Percentiles rank a stretch among this genome's conserved stretches.
Evolutionary conservation across 2,797 vertebrate genomes (phyloP).

Genomic region (Peromyscus nudipes): DNA sequence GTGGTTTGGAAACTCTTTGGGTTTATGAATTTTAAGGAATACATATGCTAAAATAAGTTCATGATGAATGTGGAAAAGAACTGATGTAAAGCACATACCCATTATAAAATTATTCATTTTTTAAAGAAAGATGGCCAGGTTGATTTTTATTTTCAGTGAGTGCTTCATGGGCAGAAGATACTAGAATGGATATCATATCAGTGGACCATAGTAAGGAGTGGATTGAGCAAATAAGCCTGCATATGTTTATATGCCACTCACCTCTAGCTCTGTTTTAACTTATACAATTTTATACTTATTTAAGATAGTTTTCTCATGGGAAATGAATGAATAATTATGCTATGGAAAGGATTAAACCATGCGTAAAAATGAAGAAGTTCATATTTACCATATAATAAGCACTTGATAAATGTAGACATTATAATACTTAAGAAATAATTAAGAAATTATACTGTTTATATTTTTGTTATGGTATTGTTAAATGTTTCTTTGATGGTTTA

Average conservation of each 20-base stretch:
- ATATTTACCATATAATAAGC: not conserved
- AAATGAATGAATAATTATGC: not conserved
- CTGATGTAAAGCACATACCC: conserved; percentile 45
- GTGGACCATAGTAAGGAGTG: not conserved
- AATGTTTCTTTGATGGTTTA: not conserved
- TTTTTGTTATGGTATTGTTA: conserved; percentile 41
- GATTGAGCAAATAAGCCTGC: not conserved
- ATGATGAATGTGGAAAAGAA: conserved; percentile 55
- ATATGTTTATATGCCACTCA: not conserved
- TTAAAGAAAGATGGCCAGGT: conserved; percentile 58
- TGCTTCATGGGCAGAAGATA: conserved; percentile 18
- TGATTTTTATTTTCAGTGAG: conserved; percentile 71
- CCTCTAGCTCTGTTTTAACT: not conserved
- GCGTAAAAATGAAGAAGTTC: conserved; percentile 25
- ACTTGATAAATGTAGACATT: conserved; percentile 36
- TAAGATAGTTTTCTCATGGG: conserved; percentile 30
- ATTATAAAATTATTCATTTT: not conserved
- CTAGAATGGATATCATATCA: not conserved
- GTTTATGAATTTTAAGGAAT: not conserved
- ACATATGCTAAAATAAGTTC: conserved; percentile 42
- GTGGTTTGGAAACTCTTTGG: conserved; percentile 13
- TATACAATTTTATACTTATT: not conserved
- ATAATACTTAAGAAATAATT: conserved; percentile 1
- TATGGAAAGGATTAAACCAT: conserved; percentile 42
- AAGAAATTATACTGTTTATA: conserved; percentile 49